A percentile compares a stretch with the other conserved stretches of the same genome.
These are phyloP conservation scores for Pseudopodoces humilis DNA, from an alignment of 2,113 vertebrate species.

Conservation along the genomic window DNA sequence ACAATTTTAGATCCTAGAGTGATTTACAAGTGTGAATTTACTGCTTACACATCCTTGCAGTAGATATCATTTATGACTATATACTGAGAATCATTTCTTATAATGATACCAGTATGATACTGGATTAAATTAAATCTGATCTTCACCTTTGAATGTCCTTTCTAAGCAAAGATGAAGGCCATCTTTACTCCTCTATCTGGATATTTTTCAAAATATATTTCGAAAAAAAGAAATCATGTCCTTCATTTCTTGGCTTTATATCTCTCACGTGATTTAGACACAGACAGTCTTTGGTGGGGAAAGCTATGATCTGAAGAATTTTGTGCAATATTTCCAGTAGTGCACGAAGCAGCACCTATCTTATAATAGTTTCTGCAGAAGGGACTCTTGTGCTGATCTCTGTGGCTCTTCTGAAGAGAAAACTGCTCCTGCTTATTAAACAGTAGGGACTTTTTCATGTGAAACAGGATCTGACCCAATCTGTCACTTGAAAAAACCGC, in stretches of 20 bases:
- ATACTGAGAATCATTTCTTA: background rate
- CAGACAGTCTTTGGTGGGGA: background rate
- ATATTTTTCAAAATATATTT: background rate
- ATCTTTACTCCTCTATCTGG: background rate
- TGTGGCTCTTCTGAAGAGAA: background rate
- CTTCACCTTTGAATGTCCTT: background rate
- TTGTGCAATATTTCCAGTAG: background rate
- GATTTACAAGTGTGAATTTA: background rate
- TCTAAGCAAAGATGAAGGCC: background rate
- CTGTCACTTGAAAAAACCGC: background rate
- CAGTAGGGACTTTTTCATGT: background rate
- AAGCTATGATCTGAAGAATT: background rate
- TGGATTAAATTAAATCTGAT: background rate
- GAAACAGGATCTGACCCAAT: background rate
- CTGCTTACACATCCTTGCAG: background rate
- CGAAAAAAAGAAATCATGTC: background rate
- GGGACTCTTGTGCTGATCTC: background rate
- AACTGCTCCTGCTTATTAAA: background rate
- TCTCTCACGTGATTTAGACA: background rate
- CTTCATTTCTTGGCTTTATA: background rate
- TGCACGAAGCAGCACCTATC: fast-evolving
- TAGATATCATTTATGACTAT: background rate
- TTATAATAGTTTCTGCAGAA: background rate
- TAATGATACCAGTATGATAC: background rate
- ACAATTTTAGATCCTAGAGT: background rate